These are phyloP conservation scores for Acanthaster planci DNA, from an alignment of 35 echinoderm and acorn worm genomes.

Conservation along the genomic window DNA sequence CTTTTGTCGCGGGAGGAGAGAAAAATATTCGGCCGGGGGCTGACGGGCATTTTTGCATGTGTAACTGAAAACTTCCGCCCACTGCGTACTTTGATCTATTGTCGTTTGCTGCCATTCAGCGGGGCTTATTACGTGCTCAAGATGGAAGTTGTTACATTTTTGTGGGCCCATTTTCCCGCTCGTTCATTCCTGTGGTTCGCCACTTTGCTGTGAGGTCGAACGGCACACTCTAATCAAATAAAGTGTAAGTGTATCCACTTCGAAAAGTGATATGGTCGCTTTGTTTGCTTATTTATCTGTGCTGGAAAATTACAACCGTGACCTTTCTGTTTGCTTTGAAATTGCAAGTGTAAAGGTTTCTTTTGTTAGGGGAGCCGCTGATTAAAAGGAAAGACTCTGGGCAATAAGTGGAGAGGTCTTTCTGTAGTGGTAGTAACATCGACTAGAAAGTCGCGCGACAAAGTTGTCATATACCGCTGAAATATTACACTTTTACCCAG, in stretches of 20 bases:
- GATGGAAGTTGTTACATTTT: neutral
- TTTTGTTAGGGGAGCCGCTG: too few species aligned
- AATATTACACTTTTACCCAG: too few species aligned
- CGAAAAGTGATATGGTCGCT: neutral
- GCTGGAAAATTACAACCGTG: too few species aligned
- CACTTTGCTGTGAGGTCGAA: neutral
- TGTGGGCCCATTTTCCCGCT: neutral
- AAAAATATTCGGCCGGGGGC: constrained; percentile 13
- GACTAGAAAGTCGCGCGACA: too few species aligned
- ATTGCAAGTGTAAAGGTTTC: too few species aligned
- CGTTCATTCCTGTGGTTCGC: constrained; percentile 6
- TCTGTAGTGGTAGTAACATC: too few species aligned
- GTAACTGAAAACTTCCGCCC: constrained; percentile 26
- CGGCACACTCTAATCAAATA: neutral
- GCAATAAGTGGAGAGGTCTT: too few species aligned
- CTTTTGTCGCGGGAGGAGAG: neutral
- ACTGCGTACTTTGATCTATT: constrained; percentile 11
- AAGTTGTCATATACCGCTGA: too few species aligned
- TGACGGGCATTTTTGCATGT: neutral
- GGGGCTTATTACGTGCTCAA: neutral
- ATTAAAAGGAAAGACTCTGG: too few species aligned
- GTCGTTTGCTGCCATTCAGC: neutral
- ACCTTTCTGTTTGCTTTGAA: too few species aligned
- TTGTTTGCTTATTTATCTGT: neutral
- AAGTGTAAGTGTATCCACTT: neutral